These are phyloP conservation scores for Drosophila eohydei DNA, from an alignment of 2,888 invertebrate species.

Conservation along the genomic window DNA sequence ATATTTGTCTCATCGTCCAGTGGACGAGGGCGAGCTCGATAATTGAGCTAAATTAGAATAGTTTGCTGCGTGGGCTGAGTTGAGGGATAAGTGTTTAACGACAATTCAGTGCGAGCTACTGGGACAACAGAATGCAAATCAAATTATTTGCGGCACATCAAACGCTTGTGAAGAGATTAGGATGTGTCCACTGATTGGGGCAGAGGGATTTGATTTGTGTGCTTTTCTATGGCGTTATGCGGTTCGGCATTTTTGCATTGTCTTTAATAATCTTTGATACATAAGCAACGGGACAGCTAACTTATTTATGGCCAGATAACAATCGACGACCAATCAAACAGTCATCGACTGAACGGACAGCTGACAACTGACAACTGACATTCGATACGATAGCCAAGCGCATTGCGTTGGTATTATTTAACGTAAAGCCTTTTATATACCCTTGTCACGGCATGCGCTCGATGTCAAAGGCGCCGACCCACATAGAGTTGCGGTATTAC, in stretches of 20 bases:
- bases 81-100: slow-evolving; percentile 3
- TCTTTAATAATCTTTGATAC: slow-evolving; percentile 46
- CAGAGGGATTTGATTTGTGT: slow-evolving; percentile 4
- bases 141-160: slow-evolving; percentile 71
- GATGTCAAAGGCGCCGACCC: slow-evolving; percentile 1
- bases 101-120: slow-evolving; percentile 17
- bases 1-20: neutral
- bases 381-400: slow-evolving; percentile 6
- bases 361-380: slow-evolving; percentile 33
- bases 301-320: slow-evolving; percentile 55
- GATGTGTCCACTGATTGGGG: slow-evolving; percentile 21
- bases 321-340: slow-evolving; percentile 36
- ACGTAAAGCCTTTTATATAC: slow-evolving; percentile 6
- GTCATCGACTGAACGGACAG: slow-evolving; percentile 19
- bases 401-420: slow-evolving; percentile 12
- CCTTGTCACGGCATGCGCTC: neutral
- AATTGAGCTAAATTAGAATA: slow-evolving; percentile 9
- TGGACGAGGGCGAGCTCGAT: neutral
- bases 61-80: neutral
- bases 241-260: slow-evolving; percentile 7
- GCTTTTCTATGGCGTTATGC: neutral
- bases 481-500: neutral
- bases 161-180: slow-evolving; percentile 62
- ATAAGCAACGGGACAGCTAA: slow-evolving; percentile 34
- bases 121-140: slow-evolving; percentile 60